Evolutionary conservation across 2,113 vertebrate genomes (phyloP).

Genomic region (Cyprinodon brontotheroides): DNA sequence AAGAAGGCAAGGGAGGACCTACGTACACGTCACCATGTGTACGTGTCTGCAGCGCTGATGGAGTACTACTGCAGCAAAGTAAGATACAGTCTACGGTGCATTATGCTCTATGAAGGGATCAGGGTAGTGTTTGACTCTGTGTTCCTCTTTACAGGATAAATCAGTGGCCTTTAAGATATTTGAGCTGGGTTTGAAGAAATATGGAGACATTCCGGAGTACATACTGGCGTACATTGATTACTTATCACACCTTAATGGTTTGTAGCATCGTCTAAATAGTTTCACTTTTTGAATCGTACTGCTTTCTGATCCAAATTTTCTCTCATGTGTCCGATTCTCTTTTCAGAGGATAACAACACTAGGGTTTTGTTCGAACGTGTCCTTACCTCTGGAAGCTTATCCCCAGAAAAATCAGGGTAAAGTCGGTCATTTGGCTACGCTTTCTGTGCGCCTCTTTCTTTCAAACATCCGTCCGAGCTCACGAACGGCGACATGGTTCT

Average conservation of each 20-base stretch:
- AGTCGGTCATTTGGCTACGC: neutral
- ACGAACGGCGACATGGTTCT: neutral
- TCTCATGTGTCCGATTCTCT: neutral
- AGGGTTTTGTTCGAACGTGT: slow-evolving; percentile 98
- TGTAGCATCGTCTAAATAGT: neutral
- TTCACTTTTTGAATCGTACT: neutral
- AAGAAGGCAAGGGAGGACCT: slow-evolving; percentile 97
- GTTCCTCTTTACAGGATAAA: slow-evolving; percentile 86
- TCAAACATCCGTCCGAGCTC: neutral
- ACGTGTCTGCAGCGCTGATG: slow-evolving; percentile 98
- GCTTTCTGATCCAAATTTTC: neutral
- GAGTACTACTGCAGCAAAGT: slow-evolving; percentile 99
- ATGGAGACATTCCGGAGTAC: slow-evolving; percentile 98
- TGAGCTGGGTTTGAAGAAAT: slow-evolving; percentile 98
- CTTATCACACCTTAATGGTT: slow-evolving; percentile 98
- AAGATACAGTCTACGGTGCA: slow-evolving; percentile 1
- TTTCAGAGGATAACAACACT: slow-evolving; percentile 98
- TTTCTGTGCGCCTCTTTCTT: neutral
- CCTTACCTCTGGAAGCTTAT: slow-evolving; percentile 97
- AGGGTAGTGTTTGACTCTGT: neutral
- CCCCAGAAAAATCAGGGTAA: slow-evolving; percentile 97
- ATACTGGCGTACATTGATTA: slow-evolving; percentile 99
- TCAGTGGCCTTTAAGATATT: slow-evolving; percentile 99
- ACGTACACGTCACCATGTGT: slow-evolving; percentile 96
- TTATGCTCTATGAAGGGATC: no score